phyloP scores from a whole-genome alignment of 2,113 vertebrate species.

The Syngnathus typhle region DNA sequence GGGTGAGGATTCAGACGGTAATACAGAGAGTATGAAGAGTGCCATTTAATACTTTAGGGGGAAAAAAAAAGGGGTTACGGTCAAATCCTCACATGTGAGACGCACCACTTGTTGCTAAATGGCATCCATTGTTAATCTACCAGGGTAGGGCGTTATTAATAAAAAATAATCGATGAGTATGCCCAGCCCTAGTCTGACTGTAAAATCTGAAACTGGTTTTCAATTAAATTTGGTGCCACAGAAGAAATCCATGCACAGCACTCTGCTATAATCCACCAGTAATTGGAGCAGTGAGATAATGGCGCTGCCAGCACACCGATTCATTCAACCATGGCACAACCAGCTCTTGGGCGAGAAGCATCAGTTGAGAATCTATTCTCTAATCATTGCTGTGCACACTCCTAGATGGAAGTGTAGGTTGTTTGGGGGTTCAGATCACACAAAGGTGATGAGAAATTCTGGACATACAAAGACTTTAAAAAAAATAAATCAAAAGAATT shows the following conservation, averaged over 20 bases:
- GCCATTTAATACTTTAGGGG: neutral
- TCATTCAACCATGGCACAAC: neutral
- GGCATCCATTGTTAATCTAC: no score
- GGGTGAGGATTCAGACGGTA: constrained; percentile 23
- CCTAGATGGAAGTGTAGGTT: neutral
- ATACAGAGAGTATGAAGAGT: constrained; percentile 25
- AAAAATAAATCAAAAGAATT: neutral
- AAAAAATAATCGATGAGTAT: neutral
- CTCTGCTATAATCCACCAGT: neutral
- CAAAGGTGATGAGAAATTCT: no score
- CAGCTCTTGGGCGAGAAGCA: neutral
- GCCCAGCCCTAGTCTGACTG: neutral
- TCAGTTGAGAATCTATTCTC: neutral
- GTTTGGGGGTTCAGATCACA: no score
- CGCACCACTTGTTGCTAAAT: no score
- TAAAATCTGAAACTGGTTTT: neutral
- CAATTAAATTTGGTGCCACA: neutral
- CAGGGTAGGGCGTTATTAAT: no score
- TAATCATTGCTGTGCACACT: neutral
- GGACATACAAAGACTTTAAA: neutral
- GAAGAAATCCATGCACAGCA: neutral
- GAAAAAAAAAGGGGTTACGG: no score
- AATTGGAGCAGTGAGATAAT: neutral
- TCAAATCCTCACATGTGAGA: no score
- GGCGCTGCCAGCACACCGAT: neutral